phyloP scores from a whole-genome alignment of 2,113 vertebrate species.

The Lycocorax pyrrhopterus region DNA sequence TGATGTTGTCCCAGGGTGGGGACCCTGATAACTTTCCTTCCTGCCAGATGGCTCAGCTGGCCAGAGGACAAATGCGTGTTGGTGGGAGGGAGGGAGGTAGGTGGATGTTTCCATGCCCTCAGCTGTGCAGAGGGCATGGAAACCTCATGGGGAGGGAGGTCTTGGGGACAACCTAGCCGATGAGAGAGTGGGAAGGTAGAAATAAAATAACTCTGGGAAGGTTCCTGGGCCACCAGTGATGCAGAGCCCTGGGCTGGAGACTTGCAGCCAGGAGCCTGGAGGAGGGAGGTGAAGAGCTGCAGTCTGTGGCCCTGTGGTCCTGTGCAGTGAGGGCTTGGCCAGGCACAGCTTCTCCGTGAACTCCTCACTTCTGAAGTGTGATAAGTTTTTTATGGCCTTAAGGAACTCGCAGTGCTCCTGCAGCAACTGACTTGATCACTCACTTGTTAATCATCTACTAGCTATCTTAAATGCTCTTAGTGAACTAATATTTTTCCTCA shows the following conservation, averaged over 20 bases:
- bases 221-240: background rate
- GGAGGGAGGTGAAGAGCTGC: background rate
- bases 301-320: background rate
- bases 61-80: background rate
- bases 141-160: background rate
- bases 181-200: background rate
- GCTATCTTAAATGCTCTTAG: background rate
- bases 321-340: background rate
- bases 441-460: conserved; percentile 35
- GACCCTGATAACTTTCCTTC: background rate
- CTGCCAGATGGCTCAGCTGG: background rate
- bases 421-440: background rate
- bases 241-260: background rate
- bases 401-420: background rate
- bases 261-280: background rate
- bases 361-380: background rate
- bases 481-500: background rate
- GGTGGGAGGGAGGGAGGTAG: background rate
- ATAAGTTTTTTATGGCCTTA: background rate
- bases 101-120: too few relatives aligned
- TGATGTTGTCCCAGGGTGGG: background rate
- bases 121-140: background rate
- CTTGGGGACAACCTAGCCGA: background rate
- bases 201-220: background rate
- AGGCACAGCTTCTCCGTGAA: background rate